Evolutionary conservation across 2,888 invertebrate species (phyloP), one percentile per base, ranked within the genome.

Genomic region (Liopterus haemorrhoidalis): DNA sequence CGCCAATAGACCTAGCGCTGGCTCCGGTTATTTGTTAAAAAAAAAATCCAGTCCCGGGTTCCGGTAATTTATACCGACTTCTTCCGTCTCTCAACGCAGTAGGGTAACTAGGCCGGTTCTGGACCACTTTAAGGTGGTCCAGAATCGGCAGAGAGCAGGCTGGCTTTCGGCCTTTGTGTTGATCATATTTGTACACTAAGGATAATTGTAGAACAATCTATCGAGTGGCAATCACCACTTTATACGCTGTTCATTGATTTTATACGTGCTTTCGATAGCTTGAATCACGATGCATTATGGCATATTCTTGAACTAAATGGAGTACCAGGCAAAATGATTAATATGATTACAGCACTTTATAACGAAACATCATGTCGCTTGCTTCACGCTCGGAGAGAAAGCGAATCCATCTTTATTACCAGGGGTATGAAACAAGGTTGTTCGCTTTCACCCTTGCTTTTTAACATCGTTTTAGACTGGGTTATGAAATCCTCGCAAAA

Each of bases 301-400:
- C 9, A 16, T n/a, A 20, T 11, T 19, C 16, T 32, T 2, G 8
- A 2, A 3, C n/a, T 19, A 32, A 16, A 4, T n/a, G 32, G 32
- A 3, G 16, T 32, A 6, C 32, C 32, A 6, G 20, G 19, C 9
- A 32, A 32, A 32, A 32, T 32, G 8, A 8, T 32, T 3, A 32
- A 32, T 6, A 32, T 32, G 3, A 32, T 32, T 11, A 32, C 18
- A 32, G 15, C 15, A 4, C 15, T 32, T 19, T 32, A 32, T 32
- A 2, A 32, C 15, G 9, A 32, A 6, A 15, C 9, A 9, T 19
- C 16, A 9, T 32, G 32, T 20, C 32, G 20, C 4, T 9, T 32
- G n/a, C 18, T 16, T 8, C 31, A 30, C 31, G 16, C 14, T 15
- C 14, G 16, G 15, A 5, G 8, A 4, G 11, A 15, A 30, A 32